These are phyloP conservation scores for Boloria selene DNA, from an alignment of 2,888 invertebrate genomes.

Conservation along the genomic window DNA sequence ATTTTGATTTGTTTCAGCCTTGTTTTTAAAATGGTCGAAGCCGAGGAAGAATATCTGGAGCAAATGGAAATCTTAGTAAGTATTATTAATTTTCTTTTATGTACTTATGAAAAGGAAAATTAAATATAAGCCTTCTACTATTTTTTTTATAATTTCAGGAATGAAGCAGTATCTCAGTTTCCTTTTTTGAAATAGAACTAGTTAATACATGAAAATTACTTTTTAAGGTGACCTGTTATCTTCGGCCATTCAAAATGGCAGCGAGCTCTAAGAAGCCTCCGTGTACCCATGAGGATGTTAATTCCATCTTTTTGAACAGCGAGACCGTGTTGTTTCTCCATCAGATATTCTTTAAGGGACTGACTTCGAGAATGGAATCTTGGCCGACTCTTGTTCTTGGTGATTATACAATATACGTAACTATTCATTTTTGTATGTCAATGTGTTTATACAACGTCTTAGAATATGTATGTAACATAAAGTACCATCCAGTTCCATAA, in stretches of 20 bases:
- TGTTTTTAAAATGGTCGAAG: slow-evolving; percentile 95
- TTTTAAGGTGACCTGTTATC: slow-evolving; percentile 87
- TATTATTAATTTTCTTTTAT: not conserved
- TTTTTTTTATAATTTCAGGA: no score
- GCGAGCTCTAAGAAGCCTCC: slow-evolving; percentile 96
- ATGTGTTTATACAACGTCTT: no score
- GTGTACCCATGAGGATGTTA: slow-evolving; percentile 95
- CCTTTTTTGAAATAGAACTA: no score
- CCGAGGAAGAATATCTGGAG: slow-evolving; percentile 95
- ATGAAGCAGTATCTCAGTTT: no score
- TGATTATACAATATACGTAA: slow-evolving; percentile 54
- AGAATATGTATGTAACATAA: no score
- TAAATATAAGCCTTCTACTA: not conserved
- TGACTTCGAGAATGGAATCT: slow-evolving; percentile 94
- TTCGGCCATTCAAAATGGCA: slow-evolving; percentile 96
- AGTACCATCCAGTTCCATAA: no score
- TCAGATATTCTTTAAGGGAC: slow-evolving; percentile 96
- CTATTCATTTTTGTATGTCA: no score
- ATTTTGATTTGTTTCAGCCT: slow-evolving; percentile 76
- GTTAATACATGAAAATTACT: not conserved
- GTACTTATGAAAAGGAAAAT: not conserved
- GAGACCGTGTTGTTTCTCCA: slow-evolving; percentile 96
- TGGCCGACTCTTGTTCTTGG: slow-evolving; percentile 97
- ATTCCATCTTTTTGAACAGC: slow-evolving; percentile 95
- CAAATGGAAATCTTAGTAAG: slow-evolving; percentile 88